Conservation (phyloP, 35 echinoderm and acorn worm species). For the Acanthaster planci region DNA sequence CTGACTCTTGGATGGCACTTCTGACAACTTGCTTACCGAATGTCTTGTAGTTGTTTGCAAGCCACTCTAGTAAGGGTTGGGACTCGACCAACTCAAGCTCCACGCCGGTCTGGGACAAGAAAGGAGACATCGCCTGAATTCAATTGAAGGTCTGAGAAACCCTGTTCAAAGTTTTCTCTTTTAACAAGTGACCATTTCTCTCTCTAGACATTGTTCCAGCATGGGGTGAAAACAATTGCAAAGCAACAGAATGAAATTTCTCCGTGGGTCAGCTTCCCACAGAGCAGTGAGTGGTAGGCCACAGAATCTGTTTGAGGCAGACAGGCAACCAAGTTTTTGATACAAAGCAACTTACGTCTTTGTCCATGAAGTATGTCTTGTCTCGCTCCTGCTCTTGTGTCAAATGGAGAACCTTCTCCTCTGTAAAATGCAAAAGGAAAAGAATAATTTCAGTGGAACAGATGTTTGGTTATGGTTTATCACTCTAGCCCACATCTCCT, state of each 20-base stretch:
- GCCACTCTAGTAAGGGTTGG: constrained; percentile 92
- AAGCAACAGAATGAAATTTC: too few species aligned
- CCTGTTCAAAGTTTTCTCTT: too few species aligned
- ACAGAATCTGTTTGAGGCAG: too few species aligned
- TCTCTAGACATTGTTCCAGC: too few species aligned
- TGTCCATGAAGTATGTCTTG: constrained; percentile 98
- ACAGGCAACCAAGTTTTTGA: too few species aligned
- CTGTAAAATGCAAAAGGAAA: constrained; percentile 58
- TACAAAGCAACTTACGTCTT: constrained; percentile 83
- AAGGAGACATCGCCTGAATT: background rate
- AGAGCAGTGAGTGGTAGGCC: too few species aligned
- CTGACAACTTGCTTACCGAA: constrained; percentile 94
- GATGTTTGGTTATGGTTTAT: too few species aligned
- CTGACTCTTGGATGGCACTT: too few species aligned
- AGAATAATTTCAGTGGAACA: constrained; percentile 4
- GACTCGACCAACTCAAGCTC: constrained; percentile 92
- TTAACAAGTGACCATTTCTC: too few species aligned
- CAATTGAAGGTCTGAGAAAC: too few species aligned
- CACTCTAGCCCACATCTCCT: background rate
- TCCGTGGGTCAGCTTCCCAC: too few species aligned
- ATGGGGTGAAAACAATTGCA: too few species aligned
- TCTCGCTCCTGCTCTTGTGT: constrained; percentile 95
- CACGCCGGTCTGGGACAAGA: constrained; percentile 86
- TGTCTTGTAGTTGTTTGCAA: constrained; percentile 99
- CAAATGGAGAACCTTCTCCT: constrained; percentile 94